Evolutionary conservation across 2,888 invertebrate species (phyloP).

Genomic region (Coelogynopora nodosa): DNA sequence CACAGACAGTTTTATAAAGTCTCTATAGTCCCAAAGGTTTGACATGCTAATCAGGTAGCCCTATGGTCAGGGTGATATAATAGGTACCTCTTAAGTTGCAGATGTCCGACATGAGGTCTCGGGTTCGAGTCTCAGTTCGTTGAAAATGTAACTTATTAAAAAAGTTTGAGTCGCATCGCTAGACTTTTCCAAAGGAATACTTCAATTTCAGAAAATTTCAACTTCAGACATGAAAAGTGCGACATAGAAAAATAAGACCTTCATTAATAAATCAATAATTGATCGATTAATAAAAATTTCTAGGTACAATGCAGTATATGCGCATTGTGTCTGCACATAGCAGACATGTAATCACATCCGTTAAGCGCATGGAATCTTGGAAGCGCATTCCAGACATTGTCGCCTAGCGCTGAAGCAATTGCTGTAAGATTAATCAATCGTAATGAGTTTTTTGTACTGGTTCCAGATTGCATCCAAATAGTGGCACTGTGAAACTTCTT

Average conservation of each 20-base stretch:
- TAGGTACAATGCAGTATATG: neutral
- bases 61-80: conserved; percentile 22
- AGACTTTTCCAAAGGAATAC: neutral
- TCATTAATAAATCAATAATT: conserved; percentile 1
- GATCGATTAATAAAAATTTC: conserved; percentile 9
- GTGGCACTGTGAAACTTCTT: neutral
- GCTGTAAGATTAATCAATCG: neutral
- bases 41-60: conserved; percentile 22
- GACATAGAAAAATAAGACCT: conserved; percentile 23
- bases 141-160: neutral
- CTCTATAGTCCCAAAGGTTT: conserved; percentile 3
- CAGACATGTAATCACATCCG: conserved; percentile 5
- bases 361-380: neutral
- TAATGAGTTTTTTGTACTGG: neutral
- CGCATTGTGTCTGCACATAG: too few relatives aligned
- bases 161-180: neutral
- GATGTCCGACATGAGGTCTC: conserved; percentile 13
- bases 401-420: neutral
- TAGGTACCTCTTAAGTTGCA: conserved; percentile 17
- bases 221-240: conserved; percentile 12
- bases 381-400: conserved; percentile 8
- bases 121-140: conserved; percentile 5
- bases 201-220: too few relatives aligned
- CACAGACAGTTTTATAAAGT: neutral
- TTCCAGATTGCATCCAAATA: neutral